Base-by-base conservation (phyloP, 2,113 vertebrate species). In the Macaca nemestrina region DNA sequence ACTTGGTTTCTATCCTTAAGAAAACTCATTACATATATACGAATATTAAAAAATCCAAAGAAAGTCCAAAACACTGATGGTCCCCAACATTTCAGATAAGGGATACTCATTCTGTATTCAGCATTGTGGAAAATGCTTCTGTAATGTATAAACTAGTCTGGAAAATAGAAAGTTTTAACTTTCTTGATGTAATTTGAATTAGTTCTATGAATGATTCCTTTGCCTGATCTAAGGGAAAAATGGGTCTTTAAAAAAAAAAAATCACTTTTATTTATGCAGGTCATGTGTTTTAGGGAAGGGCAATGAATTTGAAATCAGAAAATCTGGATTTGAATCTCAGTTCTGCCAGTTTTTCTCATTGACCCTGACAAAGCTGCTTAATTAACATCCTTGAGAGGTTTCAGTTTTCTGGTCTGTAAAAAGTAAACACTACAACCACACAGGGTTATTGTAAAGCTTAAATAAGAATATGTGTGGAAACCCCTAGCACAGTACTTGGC, bases 391-490 rank as follows among this genome's bases (percentile, higher is more conserved):
- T 81, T 30, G 61, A 64, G 61, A 64, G 67, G 40, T 87, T 93
- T 87, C 35, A 76, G 40, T 50, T 88, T 93, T 81, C 57, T 94
- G 82, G 61, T 70, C 14, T 67, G 40, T 88, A 95, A 78, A 94
- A 70, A 88, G 76, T n/a, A 81, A 93, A 43, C 18, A 73, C 57
- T 48, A 17, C 52, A 85, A 79, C 50, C 75, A 79, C 16, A 57
- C 45, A 79, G 43, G 3, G 22, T 55, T 93, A 32, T 88, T 95
- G 5, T 73, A 89, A 72, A 59, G 45, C n/a, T 79, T 91, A 75
- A 89, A 50, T 83, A 78, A 73, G 18, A 86, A 73, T 64, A 25
- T 80, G 14, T 75, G 8, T 90, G 38, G n/a, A 76, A 59, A 50
- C 40, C 67, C 18, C 94, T 94, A 88, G 40, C 50, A 76, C 45